Conservation (phyloP, 2,113 vertebrate species). For the Melierax canorus region DNA sequence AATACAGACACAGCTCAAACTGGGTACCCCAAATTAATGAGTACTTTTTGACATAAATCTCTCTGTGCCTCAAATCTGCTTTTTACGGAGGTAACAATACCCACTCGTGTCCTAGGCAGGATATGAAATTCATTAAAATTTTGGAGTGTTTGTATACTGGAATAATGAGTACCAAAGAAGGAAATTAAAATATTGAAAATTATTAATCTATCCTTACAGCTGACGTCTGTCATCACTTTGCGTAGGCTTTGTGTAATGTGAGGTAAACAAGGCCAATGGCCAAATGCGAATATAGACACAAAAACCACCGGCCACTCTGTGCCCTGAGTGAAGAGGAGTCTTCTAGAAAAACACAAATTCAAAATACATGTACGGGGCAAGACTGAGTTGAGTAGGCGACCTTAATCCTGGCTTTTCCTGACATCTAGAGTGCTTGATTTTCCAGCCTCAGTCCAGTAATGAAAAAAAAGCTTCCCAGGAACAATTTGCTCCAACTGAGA, state of each 20-base stretch:
- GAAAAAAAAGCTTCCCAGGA: background rate
- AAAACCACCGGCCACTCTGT: background rate
- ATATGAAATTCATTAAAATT: slow-evolving; percentile 40
- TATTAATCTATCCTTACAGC: background rate
- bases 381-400: background rate
- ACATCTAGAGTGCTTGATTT: background rate
- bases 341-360: background rate
- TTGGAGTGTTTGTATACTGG: background rate
- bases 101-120: background rate
- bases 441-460: background rate
- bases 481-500: background rate
- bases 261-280: background rate
- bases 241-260: background rate
- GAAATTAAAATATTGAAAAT: slow-evolving; percentile 7
- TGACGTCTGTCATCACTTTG: background rate
- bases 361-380: background rate
- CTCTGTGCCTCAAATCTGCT: background rate
- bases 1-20: background rate
- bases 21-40: background rate
- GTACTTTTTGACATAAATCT: background rate
- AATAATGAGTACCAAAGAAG: background rate
- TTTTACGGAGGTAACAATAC: background rate
- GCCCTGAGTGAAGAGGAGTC: background rate
- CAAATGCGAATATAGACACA: background rate
- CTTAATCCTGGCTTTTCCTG: background rate